These are phyloP conservation scores for Kryphioiulus occultus DNA, from an alignment of 2,888 invertebrate species.

Conservation along the genomic window DNA sequence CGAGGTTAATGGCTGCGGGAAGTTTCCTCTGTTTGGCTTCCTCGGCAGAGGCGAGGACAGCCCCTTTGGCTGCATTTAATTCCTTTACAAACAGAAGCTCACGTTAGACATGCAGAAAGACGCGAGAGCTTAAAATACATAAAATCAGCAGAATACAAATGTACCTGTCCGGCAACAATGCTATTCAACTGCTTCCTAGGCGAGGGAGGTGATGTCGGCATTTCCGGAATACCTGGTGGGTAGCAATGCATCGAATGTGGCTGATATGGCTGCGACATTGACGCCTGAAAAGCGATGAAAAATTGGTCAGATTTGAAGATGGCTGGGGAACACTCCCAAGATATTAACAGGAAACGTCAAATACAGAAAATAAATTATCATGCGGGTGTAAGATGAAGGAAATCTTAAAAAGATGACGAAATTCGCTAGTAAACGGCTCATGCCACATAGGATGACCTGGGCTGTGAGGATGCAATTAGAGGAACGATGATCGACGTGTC, in stretches of 20 bases:
- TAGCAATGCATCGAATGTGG: slow-evolving; percentile 42
- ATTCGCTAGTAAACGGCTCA: background rate
- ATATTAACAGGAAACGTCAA: background rate
- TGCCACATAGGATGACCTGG: background rate
- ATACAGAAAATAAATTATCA: background rate
- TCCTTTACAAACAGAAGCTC: background rate
- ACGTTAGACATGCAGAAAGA: background rate
- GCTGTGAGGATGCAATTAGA: background rate
- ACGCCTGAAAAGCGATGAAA: background rate
- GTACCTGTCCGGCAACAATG: background rate
- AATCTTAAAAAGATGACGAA: background rate
- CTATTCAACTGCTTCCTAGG: slow-evolving; percentile 47
- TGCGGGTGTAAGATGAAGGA: background rate
- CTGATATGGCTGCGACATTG: slow-evolving; percentile 9
- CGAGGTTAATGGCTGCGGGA: slow-evolving; percentile 52
- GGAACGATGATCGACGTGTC: background rate
- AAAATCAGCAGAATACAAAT: background rate
- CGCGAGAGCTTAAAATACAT: too few species aligned
- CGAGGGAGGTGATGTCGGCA: slow-evolving; percentile 46
- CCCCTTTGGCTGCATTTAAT: background rate
- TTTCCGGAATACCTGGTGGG: slow-evolving; percentile 44
- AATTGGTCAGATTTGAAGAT: background rate
- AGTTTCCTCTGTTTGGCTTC: slow-evolving; percentile 47
- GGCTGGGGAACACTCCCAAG: background rate
- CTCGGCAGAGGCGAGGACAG: slow-evolving; percentile 21